Conservation (phyloP, 2,888 invertebrate species). For the Iselma pallidipennis region DNA sequence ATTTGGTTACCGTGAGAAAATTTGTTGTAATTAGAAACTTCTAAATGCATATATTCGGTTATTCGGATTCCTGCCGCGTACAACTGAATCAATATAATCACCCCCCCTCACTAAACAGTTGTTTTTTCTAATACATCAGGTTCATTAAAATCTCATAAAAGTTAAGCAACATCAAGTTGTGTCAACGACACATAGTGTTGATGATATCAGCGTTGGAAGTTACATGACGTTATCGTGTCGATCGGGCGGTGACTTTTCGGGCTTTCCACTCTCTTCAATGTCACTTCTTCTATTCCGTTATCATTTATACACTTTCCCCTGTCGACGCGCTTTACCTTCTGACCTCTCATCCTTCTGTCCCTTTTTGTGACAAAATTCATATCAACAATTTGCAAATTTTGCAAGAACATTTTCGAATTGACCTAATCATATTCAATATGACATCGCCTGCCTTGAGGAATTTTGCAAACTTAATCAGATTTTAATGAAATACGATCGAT, state of each 20-base stretch:
- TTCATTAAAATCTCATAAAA: conserved; percentile 53
- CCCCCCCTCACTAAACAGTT: too few species aligned
- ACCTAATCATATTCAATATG: neutral
- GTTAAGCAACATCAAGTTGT: conserved; percentile 30
- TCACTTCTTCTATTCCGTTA: neutral
- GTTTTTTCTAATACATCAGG: conserved; percentile 38
- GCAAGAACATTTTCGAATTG: neutral
- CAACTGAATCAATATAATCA: too few species aligned
- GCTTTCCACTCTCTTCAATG: conserved; percentile 27
- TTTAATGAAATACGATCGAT: neutral
- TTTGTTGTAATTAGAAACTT: neutral
- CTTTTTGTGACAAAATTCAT: neutral
- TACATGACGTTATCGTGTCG: conserved; percentile 45
- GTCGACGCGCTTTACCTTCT: neutral
- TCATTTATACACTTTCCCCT: neutral
- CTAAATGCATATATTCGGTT: too few species aligned
- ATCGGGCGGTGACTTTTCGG: conserved; percentile 39
- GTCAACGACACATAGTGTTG: conserved; percentile 39
- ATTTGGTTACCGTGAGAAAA: neutral
- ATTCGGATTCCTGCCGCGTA: too few species aligned
- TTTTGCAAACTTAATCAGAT: neutral
- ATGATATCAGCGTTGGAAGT: conserved; percentile 46
- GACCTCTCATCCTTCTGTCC: neutral
- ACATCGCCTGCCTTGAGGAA: neutral
- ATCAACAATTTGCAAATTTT: neutral